Evolutionary conservation across 2,888 invertebrate genomes (phyloP).

Genomic region (Cabera pusaria): DNA sequence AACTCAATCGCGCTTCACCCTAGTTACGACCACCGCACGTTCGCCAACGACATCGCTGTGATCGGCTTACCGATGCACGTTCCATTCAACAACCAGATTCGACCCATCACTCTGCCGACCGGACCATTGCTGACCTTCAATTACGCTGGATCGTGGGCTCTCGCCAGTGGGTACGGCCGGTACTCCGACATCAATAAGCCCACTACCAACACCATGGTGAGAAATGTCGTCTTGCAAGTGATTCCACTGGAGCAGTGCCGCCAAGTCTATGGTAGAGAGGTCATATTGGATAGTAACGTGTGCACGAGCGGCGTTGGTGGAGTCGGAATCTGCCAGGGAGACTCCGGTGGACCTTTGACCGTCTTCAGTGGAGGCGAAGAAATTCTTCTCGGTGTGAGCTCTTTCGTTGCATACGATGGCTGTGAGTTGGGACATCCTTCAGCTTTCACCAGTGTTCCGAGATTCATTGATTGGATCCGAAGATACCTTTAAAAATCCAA

Average conservation of each 20-base stretch:
- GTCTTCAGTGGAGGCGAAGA: constrained; percentile 44
- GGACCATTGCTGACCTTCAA: constrained; percentile 42
- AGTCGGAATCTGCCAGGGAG: constrained; percentile 66
- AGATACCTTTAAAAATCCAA: constrained; percentile 38
- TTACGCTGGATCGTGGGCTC: constrained; percentile 44
- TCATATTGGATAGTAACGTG: constrained; percentile 56
- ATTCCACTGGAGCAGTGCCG: constrained; percentile 50
- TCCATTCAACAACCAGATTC: constrained; percentile 43
- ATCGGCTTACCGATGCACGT: constrained; percentile 49
- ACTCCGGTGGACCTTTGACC: constrained; percentile 64
- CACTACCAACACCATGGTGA: constrained; percentile 53
- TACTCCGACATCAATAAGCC: constrained; percentile 55
- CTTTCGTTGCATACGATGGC: constrained; percentile 61
- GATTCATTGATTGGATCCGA: constrained; percentile 55
- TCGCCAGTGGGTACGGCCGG: constrained; percentile 62
- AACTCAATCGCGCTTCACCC: constrained; percentile 51
- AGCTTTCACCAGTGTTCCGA: constrained; percentile 57
- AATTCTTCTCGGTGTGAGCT: constrained; percentile 63
- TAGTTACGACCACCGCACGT: constrained; percentile 46
- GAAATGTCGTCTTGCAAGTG: constrained; percentile 54
- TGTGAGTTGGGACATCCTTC: constrained; percentile 64
- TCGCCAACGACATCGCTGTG: constrained; percentile 67
- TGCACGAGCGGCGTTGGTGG: constrained; percentile 62
- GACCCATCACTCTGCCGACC: constrained; percentile 50
- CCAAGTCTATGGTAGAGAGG: constrained; percentile 41